Base-by-base conservation (phyloP, 2,797 vertebrate species). In the Pseudomugil gertrudae region DNA sequence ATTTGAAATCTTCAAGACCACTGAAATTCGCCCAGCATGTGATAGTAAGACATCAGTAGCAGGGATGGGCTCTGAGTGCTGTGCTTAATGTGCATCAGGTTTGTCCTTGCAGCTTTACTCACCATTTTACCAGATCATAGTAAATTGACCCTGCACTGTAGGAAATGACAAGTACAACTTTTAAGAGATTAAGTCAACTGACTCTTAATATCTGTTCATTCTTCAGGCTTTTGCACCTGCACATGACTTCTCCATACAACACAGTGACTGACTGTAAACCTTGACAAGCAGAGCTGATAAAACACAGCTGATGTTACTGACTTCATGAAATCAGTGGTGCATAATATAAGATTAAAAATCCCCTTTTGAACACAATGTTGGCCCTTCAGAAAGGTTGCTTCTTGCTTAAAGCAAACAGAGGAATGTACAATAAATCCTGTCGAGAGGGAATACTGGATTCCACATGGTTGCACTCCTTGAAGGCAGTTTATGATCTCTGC, bases 391-490 rank as follows among this genome's bases (percentile, higher is more conserved):
- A 73, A 64, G 35, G 61, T 51, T 63, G 23, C 24, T 21, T 14
- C n/a, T 19, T 43, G 53, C 64, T 75, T 76, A 17, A 72, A 55
- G 61, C 54, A 53, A 36, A 15, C 21, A 24, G 27, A 67, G 47
- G 23, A 62, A 57, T 58, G 29, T 69, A 27, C 19, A 40, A n/a
- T 33, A 35, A 53, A 60, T 26, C 66, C 21, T 76, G 33, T 70
- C 23, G 38, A 15, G 54, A 53, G 1, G 58, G 47, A 80, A 69
- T 27, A 30, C 55, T 70, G 23, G 56, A 45, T 70, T 74, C 72
- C 66, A 84, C 69, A 72, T 74, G 69, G 76, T 51, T 70, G 67
- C 61, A 60, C 61, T 63, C 58, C 58, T 79, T 73, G 62, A 79
- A 75, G 59, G 63, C 61, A 64, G 7, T 76, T 72, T 50, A 40